Conservation (phyloP, 2,888 invertebrate species). For the Xylota segnis region DNA sequence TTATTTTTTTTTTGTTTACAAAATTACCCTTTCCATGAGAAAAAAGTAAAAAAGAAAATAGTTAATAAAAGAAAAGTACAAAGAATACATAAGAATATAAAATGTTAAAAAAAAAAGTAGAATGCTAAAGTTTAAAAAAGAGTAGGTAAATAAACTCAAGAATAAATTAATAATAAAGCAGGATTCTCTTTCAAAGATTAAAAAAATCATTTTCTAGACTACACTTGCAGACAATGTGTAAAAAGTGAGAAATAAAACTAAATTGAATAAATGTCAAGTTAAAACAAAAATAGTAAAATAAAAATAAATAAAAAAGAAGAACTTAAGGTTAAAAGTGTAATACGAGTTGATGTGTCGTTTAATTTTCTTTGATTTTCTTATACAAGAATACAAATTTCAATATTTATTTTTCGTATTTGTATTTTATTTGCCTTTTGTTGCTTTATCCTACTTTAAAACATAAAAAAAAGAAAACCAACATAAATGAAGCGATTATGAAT, state of each 20-base stretch:
- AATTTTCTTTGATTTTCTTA: slow-evolving; percentile 46
- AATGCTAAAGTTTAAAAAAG: slow-evolving; percentile 50
- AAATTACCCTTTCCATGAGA: slow-evolving; percentile 68
- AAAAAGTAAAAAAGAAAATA: slow-evolving; percentile 35
- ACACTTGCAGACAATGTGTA: slow-evolving; percentile 86
- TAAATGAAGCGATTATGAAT: slow-evolving; percentile 79
- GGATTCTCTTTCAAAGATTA: slow-evolving; percentile 49
- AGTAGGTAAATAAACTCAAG: slow-evolving; percentile 55
- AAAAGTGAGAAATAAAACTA: slow-evolving; percentile 80
- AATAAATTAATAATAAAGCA: slow-evolving; percentile 54
- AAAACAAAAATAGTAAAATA: slow-evolving; percentile 46
- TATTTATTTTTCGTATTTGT: slow-evolving; percentile 57
- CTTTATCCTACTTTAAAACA: slow-evolving; percentile 53
- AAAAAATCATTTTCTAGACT: slow-evolving; percentile 76
- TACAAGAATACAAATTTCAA: slow-evolving; percentile 13
- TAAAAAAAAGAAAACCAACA: slow-evolving; percentile 82
- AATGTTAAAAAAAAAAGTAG: slow-evolving; percentile 55
- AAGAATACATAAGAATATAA: slow-evolving; percentile 58
- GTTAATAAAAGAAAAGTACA: slow-evolving; percentile 65
- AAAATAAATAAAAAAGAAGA: slow-evolving; percentile 22
- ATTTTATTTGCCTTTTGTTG: slow-evolving; percentile 72
- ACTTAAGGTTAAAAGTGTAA: slow-evolving; percentile 75
- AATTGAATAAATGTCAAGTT: slow-evolving; percentile 48
- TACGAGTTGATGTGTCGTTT: slow-evolving; percentile 76
- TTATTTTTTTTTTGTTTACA: slow-evolving; percentile 32